phyloP scores from a whole-genome alignment of 2,888 invertebrate genomes.

The Leucophenga montana region DNA sequence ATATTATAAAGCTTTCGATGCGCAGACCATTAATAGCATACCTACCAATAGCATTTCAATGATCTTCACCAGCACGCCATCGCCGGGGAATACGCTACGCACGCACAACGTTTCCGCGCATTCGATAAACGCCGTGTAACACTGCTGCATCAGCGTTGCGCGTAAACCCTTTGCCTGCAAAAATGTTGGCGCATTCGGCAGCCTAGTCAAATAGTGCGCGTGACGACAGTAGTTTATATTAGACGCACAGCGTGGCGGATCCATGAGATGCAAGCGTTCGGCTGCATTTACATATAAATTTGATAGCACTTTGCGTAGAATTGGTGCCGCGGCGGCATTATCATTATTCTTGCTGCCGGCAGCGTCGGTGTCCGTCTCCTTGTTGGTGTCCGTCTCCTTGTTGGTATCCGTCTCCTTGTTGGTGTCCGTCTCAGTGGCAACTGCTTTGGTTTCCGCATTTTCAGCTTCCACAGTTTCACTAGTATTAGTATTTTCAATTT shows the following conservation, averaged over 20 bases:
- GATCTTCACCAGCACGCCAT: constrained; percentile 61
- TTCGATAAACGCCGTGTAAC: constrained; percentile 64
- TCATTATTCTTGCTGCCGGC: neutral
- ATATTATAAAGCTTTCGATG: too few species aligned
- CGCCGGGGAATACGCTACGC: constrained; percentile 69
- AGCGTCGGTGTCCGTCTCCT: neutral
- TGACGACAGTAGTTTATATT: constrained; percentile 63
- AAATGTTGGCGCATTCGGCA: constrained; percentile 58
- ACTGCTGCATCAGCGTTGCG: constrained; percentile 55
- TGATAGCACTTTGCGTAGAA: constrained; percentile 60
- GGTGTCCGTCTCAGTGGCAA: neutral
- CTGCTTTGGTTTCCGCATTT: neutral
- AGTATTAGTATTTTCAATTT: neutral
- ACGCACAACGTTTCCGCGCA: constrained; percentile 61
- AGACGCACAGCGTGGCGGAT: constrained; percentile 63
- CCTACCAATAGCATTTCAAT: constrained; percentile 68
- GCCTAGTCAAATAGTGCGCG: constrained; percentile 62
- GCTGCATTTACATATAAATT: constrained; percentile 65
- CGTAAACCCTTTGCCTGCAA: constrained; percentile 55
- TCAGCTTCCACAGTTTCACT: constrained; percentile 18
- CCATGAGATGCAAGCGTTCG: constrained; percentile 60
- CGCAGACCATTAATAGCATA: too few species aligned
- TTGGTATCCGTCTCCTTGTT: too few species aligned
- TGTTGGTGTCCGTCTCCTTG: neutral
- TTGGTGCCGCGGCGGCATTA: neutral